phyloP scores from a whole-genome alignment of 1,140 invertebrate genomes.

The Scaptomyza pallida region DNA sequence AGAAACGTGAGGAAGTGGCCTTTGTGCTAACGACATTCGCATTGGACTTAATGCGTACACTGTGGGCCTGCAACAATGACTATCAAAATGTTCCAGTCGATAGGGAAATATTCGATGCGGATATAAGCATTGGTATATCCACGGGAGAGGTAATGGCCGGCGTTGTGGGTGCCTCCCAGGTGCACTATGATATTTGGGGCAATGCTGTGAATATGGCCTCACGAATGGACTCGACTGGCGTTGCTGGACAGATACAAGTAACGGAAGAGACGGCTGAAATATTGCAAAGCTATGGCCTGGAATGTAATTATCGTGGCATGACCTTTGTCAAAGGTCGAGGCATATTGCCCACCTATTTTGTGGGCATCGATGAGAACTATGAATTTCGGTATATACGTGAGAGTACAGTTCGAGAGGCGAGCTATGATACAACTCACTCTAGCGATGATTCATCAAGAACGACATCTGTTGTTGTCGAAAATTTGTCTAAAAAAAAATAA shows the following conservation, averaged over 20 bases:
- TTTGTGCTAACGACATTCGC: constrained; percentile 59
- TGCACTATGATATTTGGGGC: constrained; percentile 94
- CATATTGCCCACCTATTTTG: constrained; percentile 37
- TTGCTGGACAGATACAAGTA: constrained; percentile 91
- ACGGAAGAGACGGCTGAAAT: constrained; percentile 89
- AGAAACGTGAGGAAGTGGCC: constrained; percentile 40
- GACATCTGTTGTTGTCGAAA: no score
- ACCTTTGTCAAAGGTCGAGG: constrained; percentile 39
- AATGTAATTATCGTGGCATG: constrained; percentile 31
- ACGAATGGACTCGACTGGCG: constrained; percentile 94
- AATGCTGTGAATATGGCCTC: constrained; percentile 97
- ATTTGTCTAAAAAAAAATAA: no score
- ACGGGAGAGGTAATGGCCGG: constrained; percentile 94
- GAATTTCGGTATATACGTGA: constrained; percentile 7
- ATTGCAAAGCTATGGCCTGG: constrained; percentile 83
- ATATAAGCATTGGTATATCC: constrained; percentile 87
- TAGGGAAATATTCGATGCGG: neutral
- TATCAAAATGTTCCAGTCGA: constrained; percentile 24
- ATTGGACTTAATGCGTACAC: constrained; percentile 55
- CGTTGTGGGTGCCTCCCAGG: constrained; percentile 95
- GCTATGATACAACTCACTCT: neutral
- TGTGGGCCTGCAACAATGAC: constrained; percentile 30
- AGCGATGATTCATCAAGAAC: neutral
- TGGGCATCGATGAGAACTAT: constrained; percentile 10
- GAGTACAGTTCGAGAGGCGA: neutral